phyloP scores from a whole-genome alignment of 2,113 vertebrate genomes.

The Chrysemys picta region DNA sequence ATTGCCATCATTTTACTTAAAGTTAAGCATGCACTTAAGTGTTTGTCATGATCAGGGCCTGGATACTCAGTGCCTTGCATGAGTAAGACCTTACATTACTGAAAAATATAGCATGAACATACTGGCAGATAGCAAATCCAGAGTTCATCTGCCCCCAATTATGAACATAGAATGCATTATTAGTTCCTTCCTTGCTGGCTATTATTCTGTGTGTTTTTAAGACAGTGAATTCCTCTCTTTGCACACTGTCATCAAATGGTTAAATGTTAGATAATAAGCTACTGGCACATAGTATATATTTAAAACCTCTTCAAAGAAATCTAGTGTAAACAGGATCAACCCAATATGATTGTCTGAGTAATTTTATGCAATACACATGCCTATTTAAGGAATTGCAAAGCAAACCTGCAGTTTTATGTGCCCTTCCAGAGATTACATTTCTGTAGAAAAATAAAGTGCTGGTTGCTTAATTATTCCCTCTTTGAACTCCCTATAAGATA shows the following conservation, averaged over 20 bases:
- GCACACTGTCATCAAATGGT: conserved; percentile 20
- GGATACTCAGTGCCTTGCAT: background rate
- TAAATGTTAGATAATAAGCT: conserved; percentile 52
- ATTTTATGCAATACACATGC: background rate
- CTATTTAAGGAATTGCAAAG: conserved; percentile 57
- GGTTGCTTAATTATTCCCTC: conserved; percentile 5
- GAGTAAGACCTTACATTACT: background rate
- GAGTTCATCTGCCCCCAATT: background rate
- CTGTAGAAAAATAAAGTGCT: background rate
- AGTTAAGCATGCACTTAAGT: background rate
- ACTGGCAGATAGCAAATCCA: background rate
- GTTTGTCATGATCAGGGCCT: background rate
- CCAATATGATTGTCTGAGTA: conserved; percentile 5
- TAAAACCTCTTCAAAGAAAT: conserved; percentile 41
- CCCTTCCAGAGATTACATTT: conserved; percentile 48
- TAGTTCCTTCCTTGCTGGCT: background rate
- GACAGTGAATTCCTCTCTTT: background rate
- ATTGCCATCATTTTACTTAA: background rate
- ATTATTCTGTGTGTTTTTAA: background rate
- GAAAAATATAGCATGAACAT: background rate
- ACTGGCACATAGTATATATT: conserved; percentile 15
- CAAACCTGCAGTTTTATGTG: conserved; percentile 18
- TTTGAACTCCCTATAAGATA: background rate
- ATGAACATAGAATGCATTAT: background rate
- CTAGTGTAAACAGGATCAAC: background rate